These are phyloP conservation scores for Agrilus cyanescens DNA, from an alignment of 2,888 invertebrate species.

Conservation along the genomic window DNA sequence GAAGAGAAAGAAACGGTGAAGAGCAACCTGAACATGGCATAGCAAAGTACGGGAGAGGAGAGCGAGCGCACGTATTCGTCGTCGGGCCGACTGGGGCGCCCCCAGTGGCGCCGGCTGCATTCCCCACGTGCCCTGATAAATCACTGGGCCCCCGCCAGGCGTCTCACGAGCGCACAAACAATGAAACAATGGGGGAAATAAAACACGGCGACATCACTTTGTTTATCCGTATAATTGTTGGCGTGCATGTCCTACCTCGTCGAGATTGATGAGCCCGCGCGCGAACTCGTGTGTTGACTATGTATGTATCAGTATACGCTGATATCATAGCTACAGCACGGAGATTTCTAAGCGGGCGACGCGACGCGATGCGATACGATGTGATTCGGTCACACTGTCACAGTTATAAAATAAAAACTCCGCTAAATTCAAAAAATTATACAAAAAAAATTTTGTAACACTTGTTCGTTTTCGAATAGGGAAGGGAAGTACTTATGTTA, in stretches of 20 bases:
- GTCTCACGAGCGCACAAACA: slow-evolving; percentile 36
- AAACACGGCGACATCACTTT: slow-evolving; percentile 37
- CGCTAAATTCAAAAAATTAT: too few relatives aligned
- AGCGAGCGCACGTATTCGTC: slow-evolving; percentile 8
- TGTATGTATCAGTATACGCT: too few relatives aligned
- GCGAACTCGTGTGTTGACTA: too few relatives aligned
- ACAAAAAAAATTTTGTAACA: too few relatives aligned
- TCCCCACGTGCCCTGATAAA: slow-evolving; percentile 37
- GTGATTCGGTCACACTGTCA: too few relatives aligned
- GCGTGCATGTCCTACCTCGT: slow-evolving; percentile 22
- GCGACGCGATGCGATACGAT: too few relatives aligned
- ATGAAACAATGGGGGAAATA: slow-evolving; percentile 39
- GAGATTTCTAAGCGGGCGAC: too few relatives aligned
- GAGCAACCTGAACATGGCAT: not conserved
- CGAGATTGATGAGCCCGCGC: slow-evolving; percentile 18
- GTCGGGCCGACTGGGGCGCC: slow-evolving; percentile 28
- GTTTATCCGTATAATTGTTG: slow-evolving; percentile 36
- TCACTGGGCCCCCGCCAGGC: slow-evolving; percentile 35
- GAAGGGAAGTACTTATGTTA: too few relatives aligned
- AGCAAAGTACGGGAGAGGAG: slow-evolving; percentile 10
- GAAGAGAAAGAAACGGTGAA: not conserved
- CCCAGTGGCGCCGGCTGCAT: slow-evolving; percentile 38
- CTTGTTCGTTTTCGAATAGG: too few relatives aligned
- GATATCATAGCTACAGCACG: too few relatives aligned
- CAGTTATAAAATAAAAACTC: too few relatives aligned